A percentile compares a stretch with the other conserved stretches of the same genome.
Evolutionary conservation across 2,888 invertebrate genomes (phyloP).

Genomic region (Ichneumon xanthorius): DNA sequence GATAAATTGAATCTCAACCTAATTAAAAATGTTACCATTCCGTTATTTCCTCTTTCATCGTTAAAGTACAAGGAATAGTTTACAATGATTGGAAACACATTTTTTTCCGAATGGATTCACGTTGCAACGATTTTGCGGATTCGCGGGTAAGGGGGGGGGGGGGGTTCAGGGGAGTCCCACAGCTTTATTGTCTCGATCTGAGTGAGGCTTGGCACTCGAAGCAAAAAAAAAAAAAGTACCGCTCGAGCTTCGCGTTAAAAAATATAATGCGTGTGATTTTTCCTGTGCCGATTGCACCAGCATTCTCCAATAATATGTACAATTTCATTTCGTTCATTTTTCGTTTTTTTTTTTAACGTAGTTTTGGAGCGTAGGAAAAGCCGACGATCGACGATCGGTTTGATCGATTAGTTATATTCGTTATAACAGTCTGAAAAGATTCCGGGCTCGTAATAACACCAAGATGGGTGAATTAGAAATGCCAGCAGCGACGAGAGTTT

Average conservation of each 20-base stretch:
- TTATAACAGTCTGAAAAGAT: conserved; percentile 15
- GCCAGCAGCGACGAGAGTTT: conserved; percentile 35
- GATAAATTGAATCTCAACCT: conserved; percentile 13
- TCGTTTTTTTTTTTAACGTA: neutral
- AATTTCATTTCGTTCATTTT: conserved; percentile 30
- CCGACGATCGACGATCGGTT: conserved; percentile 53
- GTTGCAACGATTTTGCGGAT: conserved; percentile 36
- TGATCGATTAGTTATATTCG: conserved; percentile 26
- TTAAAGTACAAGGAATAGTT: conserved; percentile 71
- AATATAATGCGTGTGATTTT: neutral
- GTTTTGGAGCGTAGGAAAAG: conserved; percentile 9
- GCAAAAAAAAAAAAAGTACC: conserved; percentile 13
- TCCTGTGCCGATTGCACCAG: neutral
- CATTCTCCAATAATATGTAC: conserved; percentile 59
- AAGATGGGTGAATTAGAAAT: conserved; percentile 28
- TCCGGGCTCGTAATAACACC: neutral
- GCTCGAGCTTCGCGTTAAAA: conserved; percentile 38
- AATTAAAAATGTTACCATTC: conserved; percentile 40
- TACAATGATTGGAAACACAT: conserved; percentile 72
- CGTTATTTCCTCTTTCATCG: conserved; percentile 42
- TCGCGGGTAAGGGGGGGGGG: neutral
- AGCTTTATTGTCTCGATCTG: conserved; percentile 69
- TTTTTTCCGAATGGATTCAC: conserved; percentile 42
- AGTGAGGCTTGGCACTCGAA: conserved; percentile 50
- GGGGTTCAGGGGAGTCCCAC: conserved; percentile 18